Base-by-base conservation (phyloP, 2,797 vertebrate species). In the Spinus olivaceus region DNA sequence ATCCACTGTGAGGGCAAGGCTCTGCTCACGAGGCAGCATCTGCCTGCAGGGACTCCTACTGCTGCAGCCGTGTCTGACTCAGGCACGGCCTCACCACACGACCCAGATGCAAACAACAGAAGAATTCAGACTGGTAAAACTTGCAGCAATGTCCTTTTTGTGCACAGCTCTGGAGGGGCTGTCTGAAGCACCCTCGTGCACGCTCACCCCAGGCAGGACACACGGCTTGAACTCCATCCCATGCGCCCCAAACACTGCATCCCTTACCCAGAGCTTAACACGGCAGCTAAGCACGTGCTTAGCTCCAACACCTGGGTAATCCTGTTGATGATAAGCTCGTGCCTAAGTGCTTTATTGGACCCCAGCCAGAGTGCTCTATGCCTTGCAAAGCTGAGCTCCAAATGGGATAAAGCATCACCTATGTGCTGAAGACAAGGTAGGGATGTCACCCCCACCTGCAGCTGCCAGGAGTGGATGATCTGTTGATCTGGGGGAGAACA, bases 321-420 rank as follows among this genome's bases (percentile, higher is more conserved):
- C 95, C 89, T 91, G 71, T n/a, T 90, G 87, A 86, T 95, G 95
- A 95, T 97, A 96, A 96, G 82, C 66, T 73, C 8, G 1, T 92
- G 94, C 90, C 74, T 96, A 97, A 97, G 95, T 96, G 94, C 94
- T 96, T 95, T 95, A 57, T 35, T 95, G 95, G 95, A 91, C 60
- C 86, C 47, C 74, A 61, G 95, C 95, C 95, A 97, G 91, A 24
- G 56, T 1, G 42, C 85, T 94, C 89, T 12, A 16, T 32, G 78
- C 86, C 92, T 92, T 41, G 89, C 94, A 85, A 91, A 94, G 71
- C 67, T n/a, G 85, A 95, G 83, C 95, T 90, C 77, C 88, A 84
- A 96, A 80, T 12, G 77, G 82, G 80, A 84, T 88, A 87, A 95
- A 95, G 25, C 94, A 90, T 88, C 95, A 97, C 94, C 96, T 84